Percentiles rank a stretch among this genome's conserved stretches.
These are phyloP conservation scores for Damaliscus lunatus DNA, from an alignment of 2,113 vertebrate genomes.

Conservation along the genomic window DNA sequence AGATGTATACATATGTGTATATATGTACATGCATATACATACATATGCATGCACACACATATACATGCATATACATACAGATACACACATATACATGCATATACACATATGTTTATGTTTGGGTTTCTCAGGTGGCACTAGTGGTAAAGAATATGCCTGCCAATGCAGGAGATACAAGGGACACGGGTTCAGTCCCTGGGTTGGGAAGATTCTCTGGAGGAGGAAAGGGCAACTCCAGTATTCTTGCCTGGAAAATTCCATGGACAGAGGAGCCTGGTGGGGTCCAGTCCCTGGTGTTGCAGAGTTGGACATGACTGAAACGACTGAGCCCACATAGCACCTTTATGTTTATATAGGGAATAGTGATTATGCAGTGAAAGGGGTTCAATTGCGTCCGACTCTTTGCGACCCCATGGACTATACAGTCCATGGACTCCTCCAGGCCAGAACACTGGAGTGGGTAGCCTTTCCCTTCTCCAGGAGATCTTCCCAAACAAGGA, in stretches of 20 bases:
- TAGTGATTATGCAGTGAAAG: not conserved
- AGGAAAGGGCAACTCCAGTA: not conserved
- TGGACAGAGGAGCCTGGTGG: not conserved
- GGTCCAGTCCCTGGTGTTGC: fast-evolving
- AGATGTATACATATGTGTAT: not conserved
- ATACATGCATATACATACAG: not conserved
- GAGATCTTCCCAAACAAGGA: not conserved
- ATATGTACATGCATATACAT: not conserved
- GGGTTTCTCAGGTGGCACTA: not conserved
- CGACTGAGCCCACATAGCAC: not conserved
- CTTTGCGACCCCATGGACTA: not conserved
- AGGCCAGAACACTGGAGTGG: not conserved
- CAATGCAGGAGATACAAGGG: not conserved
- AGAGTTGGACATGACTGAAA: not conserved
- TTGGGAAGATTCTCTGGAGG: not conserved
- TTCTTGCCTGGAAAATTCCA: not conserved
- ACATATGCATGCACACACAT: too few relatives aligned
- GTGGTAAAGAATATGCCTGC: not conserved
- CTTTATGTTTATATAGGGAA: not conserved
- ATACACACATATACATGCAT: not conserved
- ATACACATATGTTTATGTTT: not conserved
- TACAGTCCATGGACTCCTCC: not conserved
- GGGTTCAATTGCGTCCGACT: fast-evolving
- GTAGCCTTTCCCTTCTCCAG: not conserved
- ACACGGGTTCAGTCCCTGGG: not conserved